Conservation (phyloP, 2,888 invertebrate species). For the Calliphora vomitoria region DNA sequence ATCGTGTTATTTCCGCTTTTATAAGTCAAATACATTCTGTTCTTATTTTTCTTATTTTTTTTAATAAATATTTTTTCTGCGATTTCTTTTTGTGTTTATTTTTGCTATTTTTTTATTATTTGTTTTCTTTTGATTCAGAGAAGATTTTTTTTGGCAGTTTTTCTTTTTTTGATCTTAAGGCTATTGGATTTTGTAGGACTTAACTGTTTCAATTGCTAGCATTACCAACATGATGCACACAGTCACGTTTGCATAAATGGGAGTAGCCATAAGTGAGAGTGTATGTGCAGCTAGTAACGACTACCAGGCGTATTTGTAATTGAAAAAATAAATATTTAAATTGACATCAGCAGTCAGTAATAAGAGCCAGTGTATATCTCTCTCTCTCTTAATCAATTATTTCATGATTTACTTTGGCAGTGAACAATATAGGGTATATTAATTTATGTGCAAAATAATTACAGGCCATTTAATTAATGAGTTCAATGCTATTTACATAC, state of each 20-base stretch:
- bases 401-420: not conserved
- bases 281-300: not conserved
- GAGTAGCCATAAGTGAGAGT: not conserved
- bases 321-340: constrained; percentile 56
- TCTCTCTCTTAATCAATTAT: not conserved
- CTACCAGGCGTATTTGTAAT: constrained; percentile 26
- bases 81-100: constrained; percentile 20
- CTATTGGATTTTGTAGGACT: constrained; percentile 57
- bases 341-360: constrained; percentile 10
- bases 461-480: not conserved
- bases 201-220: constrained; percentile 58
- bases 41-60: not conserved
- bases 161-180: constrained; percentile 47
- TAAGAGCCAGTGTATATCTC: not conserved
- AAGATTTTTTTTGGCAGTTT: constrained; percentile 30
- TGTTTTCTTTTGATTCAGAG: constrained; percentile 26
- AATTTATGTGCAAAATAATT: constrained; percentile 22
- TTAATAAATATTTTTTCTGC: constrained; percentile 48
- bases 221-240: constrained; percentile 32
- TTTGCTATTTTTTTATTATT: constrained; percentile 4
- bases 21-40: too few relatives aligned
- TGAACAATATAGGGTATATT: not conserved
- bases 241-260: constrained; percentile 26
- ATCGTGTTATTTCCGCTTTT: too few relatives aligned
- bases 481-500: constrained; percentile 6